phyloP scores from a whole-genome alignment of 2,888 invertebrate genomes.

The Odontomyia ornata region DNA sequence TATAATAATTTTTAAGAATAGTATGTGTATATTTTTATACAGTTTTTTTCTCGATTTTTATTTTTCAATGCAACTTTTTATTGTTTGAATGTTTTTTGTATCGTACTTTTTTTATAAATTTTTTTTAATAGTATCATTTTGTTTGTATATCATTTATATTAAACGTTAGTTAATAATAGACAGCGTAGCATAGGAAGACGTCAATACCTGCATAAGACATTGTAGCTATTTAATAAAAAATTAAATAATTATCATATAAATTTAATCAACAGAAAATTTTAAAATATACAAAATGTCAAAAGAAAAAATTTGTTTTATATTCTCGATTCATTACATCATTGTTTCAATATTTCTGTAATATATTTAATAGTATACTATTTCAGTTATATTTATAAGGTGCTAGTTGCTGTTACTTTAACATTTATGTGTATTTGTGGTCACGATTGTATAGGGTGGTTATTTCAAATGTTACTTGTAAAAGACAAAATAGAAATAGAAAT shows the following conservation, averaged over 20 bases:
- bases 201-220: conserved; percentile 67
- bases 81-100: conserved; percentile 50
- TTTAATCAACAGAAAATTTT: background rate
- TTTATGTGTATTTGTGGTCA: no score
- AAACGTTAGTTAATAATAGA: conserved; percentile 59
- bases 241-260: conserved; percentile 4
- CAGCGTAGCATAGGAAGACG: conserved; percentile 67
- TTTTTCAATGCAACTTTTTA: background rate
- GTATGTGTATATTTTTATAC: conserved; percentile 35
- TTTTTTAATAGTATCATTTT: conserved; percentile 50
- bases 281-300: background rate
- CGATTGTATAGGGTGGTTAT: no score
- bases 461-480: no score
- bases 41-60: conserved; percentile 18
- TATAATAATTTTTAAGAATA: conserved; percentile 24
- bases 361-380: conserved; percentile 64
- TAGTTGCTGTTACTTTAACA: conserved; percentile 55
- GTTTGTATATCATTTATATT: conserved; percentile 59
- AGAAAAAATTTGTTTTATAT: conserved; percentile 47
- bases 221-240: conserved; percentile 60
- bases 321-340: conserved; percentile 28
- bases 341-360: conserved; percentile 57
- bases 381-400: background rate
- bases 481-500: no score
- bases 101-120: conserved; percentile 50